A percentile compares a stretch with the other conserved stretches of the same genome.
Conservation (phyloP, 2,797 vertebrate species). For the Melanotaenia parkinsoni region DNA sequence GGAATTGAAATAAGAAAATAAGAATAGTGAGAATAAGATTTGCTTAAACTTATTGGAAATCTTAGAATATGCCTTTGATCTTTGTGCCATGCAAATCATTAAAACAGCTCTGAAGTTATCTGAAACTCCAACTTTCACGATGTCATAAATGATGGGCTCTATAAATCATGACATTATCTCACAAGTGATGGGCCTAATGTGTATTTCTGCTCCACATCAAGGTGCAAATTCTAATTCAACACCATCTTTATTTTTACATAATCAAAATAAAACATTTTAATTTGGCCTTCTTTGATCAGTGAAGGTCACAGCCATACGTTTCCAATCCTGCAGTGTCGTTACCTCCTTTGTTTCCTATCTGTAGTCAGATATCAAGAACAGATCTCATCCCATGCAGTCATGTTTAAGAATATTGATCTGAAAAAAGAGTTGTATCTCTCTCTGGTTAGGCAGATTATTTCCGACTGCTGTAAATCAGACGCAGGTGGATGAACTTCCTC, state of each 20-base stretch:
- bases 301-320: conserved; percentile 27
- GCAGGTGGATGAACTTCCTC: conserved; percentile 84
- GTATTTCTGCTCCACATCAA: background rate
- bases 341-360: conserved; percentile 66
- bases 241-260: background rate
- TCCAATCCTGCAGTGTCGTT: conserved; percentile 38
- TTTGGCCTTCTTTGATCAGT: conserved; percentile 49
- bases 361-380: conserved; percentile 74
- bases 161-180: background rate
- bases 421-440: conserved; percentile 77
- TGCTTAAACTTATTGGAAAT: background rate
- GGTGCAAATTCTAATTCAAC: background rate
- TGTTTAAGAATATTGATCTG: conserved; percentile 62
- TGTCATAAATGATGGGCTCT: background rate
- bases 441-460: conserved; percentile 74
- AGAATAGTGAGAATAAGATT: background rate
- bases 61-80: background rate
- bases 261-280: conserved; percentile 38
- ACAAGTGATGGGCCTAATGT: background rate
- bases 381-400: conserved; percentile 59
- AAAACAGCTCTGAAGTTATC: background rate
- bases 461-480: conserved; percentile 83
- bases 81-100: background rate
- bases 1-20: background rate
- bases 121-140: background rate